These are phyloP conservation scores for Cephus pulcher DNA, from an alignment of 2,888 invertebrate genomes.

Conservation along the genomic window DNA sequence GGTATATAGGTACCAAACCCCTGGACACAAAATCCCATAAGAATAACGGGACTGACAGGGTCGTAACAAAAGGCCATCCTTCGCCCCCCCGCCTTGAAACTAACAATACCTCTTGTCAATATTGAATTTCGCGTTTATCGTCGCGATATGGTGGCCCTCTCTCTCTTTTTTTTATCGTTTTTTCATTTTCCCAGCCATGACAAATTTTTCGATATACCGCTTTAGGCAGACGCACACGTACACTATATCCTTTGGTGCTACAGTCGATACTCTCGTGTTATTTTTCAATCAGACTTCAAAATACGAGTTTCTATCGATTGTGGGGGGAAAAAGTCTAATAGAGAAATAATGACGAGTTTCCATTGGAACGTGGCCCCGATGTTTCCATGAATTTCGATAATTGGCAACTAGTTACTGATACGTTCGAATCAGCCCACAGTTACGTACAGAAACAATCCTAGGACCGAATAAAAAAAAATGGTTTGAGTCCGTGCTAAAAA, in stretches of 20 bases:
- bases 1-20: background rate
- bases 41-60: slow-evolving; percentile 31
- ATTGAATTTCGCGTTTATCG: slow-evolving; percentile 28
- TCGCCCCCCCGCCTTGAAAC: slow-evolving; percentile 25
- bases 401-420: background rate
- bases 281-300: background rate
- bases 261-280: background rate
- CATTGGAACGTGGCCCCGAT: slow-evolving; percentile 42
- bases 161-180: slow-evolving; percentile 12
- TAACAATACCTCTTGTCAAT: slow-evolving; percentile 33
- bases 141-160: slow-evolving; percentile 33
- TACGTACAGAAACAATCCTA: background rate
- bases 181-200: background rate
- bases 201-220: background rate
- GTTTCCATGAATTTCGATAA: background rate
- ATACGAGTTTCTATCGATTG: background rate
- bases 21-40: slow-evolving; percentile 28
- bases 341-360: slow-evolving; percentile 42
- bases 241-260: too few species aligned
- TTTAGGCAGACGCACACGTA: background rate
- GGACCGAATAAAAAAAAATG: background rate
- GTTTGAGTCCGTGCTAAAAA: background rate
- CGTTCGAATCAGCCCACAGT: background rate
- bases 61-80: slow-evolving; percentile 5
- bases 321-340: slow-evolving; percentile 46